Base-by-base conservation (phyloP, 2,113 vertebrate genomes). In the Panthera leo region DNA sequence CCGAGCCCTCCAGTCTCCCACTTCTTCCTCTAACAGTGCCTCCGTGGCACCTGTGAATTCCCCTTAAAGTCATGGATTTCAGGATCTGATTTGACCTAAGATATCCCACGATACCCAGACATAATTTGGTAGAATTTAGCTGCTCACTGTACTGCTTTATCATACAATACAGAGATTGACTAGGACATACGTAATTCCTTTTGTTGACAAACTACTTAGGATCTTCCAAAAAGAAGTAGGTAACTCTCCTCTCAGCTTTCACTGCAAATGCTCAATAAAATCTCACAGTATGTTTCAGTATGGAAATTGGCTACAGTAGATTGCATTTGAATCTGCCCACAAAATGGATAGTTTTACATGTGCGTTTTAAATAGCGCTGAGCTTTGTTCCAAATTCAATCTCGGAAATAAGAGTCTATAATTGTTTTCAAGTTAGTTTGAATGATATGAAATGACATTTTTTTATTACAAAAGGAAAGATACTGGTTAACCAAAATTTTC, bases 261-360 rank as follows among this genome's bases (percentile, higher is more conserved):
- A 45, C 51, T 83, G 71, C 68, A 95, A 92, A 86, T 55, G 55
- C n/a, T 42, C 70, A 79, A 31, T 73, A 71, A 89, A 96, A 80
- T 18, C 13, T n/a, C 82, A 79, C 19, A 80, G 29, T 29, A 12
- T 84, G 76, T 79, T 70, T 90, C 84, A 87, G 12, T 48, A 67
- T 65, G 42, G 63, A 89, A 96, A 84, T 55, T n/a, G 71, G 23
- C 63, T 84, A 53, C 31, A 75, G 19, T 71, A 84, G 8, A 70
- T 53, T 90, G 27, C 55, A 45, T 95, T 51, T 85, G 39, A 53
- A 71, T 95, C 71, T 93, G 67, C 16, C 39, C 53, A 29, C 58
- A 85, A 92, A 82, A 80, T 0, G 1, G 18, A 39, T 34, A 53
- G 14, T 55, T 85, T 73, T 79, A 61, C 7, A 23, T 75, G 67